Base-by-base conservation (phyloP, 2,888 invertebrate genomes). In the Teinopalpus imperialis region DNA sequence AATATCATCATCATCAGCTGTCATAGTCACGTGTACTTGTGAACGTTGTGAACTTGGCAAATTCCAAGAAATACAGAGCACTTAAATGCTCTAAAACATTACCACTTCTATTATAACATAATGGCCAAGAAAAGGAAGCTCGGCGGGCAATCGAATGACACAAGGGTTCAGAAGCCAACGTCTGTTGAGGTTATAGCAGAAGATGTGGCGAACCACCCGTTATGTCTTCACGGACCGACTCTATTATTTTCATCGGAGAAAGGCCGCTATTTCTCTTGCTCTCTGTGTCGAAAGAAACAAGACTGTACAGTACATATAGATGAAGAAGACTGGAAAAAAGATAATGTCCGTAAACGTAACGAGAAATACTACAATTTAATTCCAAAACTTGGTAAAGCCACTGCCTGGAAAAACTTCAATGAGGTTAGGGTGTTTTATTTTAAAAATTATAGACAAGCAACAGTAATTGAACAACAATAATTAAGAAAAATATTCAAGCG, bases 281-380 rank as follows among this genome's bases (percentile, higher is more conserved):
- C 97, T 0, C 94, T 96, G 0, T 95, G 94, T 70, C 91, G 97
- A 43, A 93, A 95, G 64, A 90, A 93, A 51, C 94, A 94, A 64
- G 90, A 93, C 5, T 97, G 97, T 65, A 82, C 90, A 1, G 94
- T 95, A 68, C 93, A 92, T 59, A 88, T 93, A 18, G 73, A 86
- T 1, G 88, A 90, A 57, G 74, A 86, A 30, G 81, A 83, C 40
- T 91, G 91, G 91, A 67, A 87, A 39, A 74, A 86, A 30, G 88
- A 91, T 62, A 76, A 74, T 36, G 67, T 89, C 2, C 87, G 68
- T 47, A 74, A 81, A 63, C 74, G 79, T 1, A 88, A 87, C 54
- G 81, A 81, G 53, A 87, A 87, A 54, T 87, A 86, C 53, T 79
- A 80, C 53, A 72, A 54, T 49, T 67, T 88, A 24, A 85, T 87